These are phyloP conservation scores for Hydraecia micacea DNA, from an alignment of 2,888 invertebrate species.

Conservation along the genomic window DNA sequence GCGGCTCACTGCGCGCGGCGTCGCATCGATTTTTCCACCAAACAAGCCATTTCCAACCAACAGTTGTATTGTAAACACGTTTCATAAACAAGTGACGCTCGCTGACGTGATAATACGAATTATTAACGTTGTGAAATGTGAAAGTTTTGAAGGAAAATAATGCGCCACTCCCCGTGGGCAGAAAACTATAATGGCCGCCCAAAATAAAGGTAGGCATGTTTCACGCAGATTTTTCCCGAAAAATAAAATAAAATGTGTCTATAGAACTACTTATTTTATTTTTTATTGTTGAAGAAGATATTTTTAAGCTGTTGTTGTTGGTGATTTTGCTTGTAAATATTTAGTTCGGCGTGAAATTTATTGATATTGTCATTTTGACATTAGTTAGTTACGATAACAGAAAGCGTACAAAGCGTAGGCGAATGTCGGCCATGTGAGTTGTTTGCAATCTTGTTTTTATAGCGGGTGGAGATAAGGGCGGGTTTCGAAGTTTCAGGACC, in stretches of 20 bases:
- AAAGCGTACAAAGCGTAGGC: constrained; percentile 82
- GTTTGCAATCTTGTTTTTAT: constrained; percentile 81
- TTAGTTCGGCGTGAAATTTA: constrained; percentile 55
- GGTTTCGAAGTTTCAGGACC: constrained; percentile 61
- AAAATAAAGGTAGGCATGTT: constrained; percentile 85
- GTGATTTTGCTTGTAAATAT: constrained; percentile 31
- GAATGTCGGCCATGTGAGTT: constrained; percentile 84
- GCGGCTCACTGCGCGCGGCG: constrained; percentile 85
- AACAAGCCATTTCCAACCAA: constrained; percentile 84
- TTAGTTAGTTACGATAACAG: constrained; percentile 77
- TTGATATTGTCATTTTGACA: constrained; percentile 76
- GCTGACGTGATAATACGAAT: constrained; percentile 58
- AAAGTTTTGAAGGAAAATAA: constrained; percentile 78
- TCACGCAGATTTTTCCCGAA: constrained; percentile 67
- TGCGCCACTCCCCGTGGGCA: constrained; percentile 77
- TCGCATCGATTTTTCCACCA: constrained; percentile 87
- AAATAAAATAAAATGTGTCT: constrained; percentile 52
- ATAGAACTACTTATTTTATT: not conserved
- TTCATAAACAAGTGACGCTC: constrained; percentile 73
- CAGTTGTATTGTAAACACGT: constrained; percentile 85
- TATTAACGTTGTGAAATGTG: constrained; percentile 77
- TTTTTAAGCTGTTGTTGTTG: constrained; percentile 3
- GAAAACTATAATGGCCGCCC: constrained; percentile 83
- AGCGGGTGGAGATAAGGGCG: constrained; percentile 76
- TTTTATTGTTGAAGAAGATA: not conserved